These are phyloP conservation scores for Anodontia alba DNA, from an alignment of 2,888 invertebrate genomes.

Conservation along the genomic window DNA sequence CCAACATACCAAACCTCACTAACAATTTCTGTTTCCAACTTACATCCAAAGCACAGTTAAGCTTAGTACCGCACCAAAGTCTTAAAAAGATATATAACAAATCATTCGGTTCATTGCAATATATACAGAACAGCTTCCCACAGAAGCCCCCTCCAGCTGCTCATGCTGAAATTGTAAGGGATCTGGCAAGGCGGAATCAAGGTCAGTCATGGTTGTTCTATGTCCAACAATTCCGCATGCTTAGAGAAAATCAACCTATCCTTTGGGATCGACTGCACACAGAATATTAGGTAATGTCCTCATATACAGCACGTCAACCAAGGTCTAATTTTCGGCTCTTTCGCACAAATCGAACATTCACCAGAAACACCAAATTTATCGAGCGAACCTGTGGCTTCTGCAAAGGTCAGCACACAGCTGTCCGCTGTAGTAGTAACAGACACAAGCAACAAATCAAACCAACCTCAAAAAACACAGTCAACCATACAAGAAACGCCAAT, in stretches of 20 bases:
- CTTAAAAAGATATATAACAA: background rate
- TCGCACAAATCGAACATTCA: background rate
- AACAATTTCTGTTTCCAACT: background rate
- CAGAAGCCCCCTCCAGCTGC: constrained; percentile 17
- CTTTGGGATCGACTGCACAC: constrained; percentile 23
- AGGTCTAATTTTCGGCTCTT: background rate
- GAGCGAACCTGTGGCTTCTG: constrained; percentile 14
- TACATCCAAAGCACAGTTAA: background rate
- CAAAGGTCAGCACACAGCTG: background rate
- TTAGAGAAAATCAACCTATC: constrained; percentile 4
- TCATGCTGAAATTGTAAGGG: constrained; percentile 28
- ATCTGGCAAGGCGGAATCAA: constrained; percentile 13
- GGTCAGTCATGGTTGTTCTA: constrained; percentile 20
- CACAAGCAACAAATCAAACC: background rate
- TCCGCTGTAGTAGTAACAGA: background rate
- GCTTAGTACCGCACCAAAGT: background rate
- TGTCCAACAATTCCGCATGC: constrained; percentile 20
- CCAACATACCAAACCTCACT: background rate
- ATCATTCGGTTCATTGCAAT: constrained; percentile 24
- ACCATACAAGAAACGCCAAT: background rate
- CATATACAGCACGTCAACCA: background rate
- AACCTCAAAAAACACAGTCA: background rate
- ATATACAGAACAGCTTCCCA: constrained; percentile 16
- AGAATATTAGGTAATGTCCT: constrained; percentile 29
- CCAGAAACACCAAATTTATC: background rate